Evolutionary conservation across 2,113 vertebrate genomes (phyloP).

Genomic region (Thamnophis sirtalis): DNA sequence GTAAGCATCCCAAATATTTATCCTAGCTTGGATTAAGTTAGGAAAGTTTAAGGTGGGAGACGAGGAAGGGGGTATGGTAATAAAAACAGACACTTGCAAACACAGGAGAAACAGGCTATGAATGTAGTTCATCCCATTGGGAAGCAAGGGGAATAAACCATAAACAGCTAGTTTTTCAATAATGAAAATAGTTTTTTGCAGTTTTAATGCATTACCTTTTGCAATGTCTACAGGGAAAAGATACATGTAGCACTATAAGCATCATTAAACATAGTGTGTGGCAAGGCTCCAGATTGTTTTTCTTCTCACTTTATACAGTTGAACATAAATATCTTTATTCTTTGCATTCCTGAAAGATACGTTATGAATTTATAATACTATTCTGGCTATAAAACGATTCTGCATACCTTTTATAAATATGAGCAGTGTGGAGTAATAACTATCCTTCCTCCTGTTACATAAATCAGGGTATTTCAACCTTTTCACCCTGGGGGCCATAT

Average conservation of each 20-base stretch:
- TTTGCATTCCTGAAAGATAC: neutral
- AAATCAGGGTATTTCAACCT: neutral
- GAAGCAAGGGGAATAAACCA: neutral
- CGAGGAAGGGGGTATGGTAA: neutral
- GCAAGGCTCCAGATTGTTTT: neutral
- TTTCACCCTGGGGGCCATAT: neutral
- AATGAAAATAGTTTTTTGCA: neutral
- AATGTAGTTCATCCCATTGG: neutral
- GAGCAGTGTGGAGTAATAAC: neutral
- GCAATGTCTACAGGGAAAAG: neutral
- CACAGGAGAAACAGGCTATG: neutral
- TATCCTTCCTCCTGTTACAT: neutral
- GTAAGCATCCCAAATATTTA: neutral
- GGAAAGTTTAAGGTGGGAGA: neutral
- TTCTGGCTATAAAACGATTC: neutral
- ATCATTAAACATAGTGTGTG: neutral
- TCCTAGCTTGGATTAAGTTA: neutral
- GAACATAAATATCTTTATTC: neutral
- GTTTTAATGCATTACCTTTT: neutral
- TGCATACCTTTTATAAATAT: neutral
- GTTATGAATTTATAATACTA: neutral
- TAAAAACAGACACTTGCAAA: neutral
- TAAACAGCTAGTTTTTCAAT: neutral
- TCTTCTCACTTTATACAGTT: neutral
- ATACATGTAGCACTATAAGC: neutral